Evolutionary conservation across 2,797 vertebrate genomes (phyloP).

Genomic region (Orestias chungarensis): DNA sequence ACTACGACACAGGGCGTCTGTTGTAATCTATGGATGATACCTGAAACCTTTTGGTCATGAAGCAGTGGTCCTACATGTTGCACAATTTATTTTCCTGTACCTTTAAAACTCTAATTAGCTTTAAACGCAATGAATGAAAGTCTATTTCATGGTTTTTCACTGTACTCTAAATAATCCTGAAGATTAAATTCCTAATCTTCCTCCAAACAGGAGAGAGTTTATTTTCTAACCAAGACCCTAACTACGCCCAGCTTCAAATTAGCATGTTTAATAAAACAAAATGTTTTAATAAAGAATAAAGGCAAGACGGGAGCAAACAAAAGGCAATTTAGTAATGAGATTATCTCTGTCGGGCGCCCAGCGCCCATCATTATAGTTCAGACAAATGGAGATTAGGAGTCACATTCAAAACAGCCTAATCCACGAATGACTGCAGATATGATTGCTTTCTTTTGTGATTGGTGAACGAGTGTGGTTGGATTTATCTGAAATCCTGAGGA

Average conservation of each 20-base stretch:
- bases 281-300: slow-evolving; percentile 83
- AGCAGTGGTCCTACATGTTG: slow-evolving; percentile 60
- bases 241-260: slow-evolving; percentile 79
- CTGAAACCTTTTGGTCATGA: slow-evolving; percentile 69
- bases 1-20: too few relatives aligned
- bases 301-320: slow-evolving; percentile 77
- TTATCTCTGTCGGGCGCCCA: slow-evolving; percentile 77
- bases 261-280: slow-evolving; percentile 80
- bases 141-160: slow-evolving; percentile 77
- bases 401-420: slow-evolving; percentile 80
- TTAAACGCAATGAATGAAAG: slow-evolving; percentile 78
- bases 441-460: slow-evolving; percentile 78
- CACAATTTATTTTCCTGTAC: slow-evolving; percentile 76
- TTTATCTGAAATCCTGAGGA: slow-evolving; percentile 72
- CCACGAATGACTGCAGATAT: slow-evolving; percentile 79
- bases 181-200: slow-evolving; percentile 83
- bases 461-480: slow-evolving; percentile 70
- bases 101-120: slow-evolving; percentile 78
- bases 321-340: slow-evolving; percentile 80
- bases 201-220: slow-evolving; percentile 74
- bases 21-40: slow-evolving; percentile 30
- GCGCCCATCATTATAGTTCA: slow-evolving; percentile 75
- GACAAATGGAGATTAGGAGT: slow-evolving; percentile 79
- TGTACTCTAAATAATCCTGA: slow-evolving; percentile 78
- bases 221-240: slow-evolving; percentile 72